Evolutionary conservation across 2,113 vertebrate genomes (phyloP), one percentile per base, ranked within the genome.

Genomic region (Dicentrarchus labrax): DNA sequence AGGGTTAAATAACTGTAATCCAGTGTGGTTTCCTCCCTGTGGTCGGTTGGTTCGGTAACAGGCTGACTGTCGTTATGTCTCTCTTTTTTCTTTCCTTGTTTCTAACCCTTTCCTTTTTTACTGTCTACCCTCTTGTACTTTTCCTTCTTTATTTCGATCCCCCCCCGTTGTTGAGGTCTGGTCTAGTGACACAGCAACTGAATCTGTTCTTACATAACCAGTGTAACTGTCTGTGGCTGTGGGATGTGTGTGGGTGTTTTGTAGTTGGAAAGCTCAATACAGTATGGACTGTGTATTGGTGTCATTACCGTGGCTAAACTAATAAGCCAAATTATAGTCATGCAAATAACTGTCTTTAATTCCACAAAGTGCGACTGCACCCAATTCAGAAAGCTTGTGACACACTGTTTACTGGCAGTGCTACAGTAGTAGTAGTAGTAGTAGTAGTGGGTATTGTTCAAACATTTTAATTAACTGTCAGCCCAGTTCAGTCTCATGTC

Each of bases 11-110:
- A 90, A 90, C 89, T 76, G 89, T 86, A 78, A 76, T 69, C n/a
- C 74, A 56, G 7, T 85, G 74, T 67, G 86, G 88, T 86, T 91
- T 92, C 91, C 91, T 90, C 89, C 51, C 73, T 91, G 82, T 38
- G 79, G 86, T 74, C 57, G 15, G 43, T 65, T 57, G 65, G 47
- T 88, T 86, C 83, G 43, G 68, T 86, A 91, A 90, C 86, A 86
- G 66, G 61, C 72, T 38, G 62, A 22, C 80, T 73, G 68, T 82
- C 67, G 54, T 83, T 87, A 48, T 56, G 22, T 79, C 15, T 71
- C 36, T 79, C 15, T 71, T 22, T 47, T 13, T n/a, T 68, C 30
- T 30, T 2, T 69, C 10, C 64, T 22, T 48, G 9, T 43, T 39
- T 54, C 61, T 10, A 3, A n/a, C 38, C 5, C 47, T 43, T 53